Conservation (phyloP, 1,140 invertebrate species). For the Anoplophora glabripennis region DNA sequence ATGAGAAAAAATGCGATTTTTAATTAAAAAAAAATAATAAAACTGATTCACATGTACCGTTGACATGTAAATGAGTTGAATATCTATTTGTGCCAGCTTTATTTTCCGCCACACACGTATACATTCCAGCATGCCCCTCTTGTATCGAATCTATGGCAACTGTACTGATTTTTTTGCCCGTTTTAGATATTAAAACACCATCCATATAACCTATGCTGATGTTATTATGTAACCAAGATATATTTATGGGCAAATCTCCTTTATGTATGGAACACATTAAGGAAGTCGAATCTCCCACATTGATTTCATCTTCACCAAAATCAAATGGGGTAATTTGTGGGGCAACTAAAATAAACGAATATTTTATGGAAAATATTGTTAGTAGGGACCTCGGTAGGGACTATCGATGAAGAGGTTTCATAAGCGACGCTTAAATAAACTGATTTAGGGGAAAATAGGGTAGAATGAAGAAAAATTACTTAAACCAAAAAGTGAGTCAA, state of each 20-base stretch:
- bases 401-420: too few species aligned
- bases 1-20: background rate
- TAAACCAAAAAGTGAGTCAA: conserved; percentile 1
- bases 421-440: too few species aligned
- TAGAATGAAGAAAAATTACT: conserved; percentile 7
- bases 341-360: conserved; percentile 55
- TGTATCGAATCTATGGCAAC: conserved; percentile 59
- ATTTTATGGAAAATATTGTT: conserved; percentile 48
- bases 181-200: conserved; percentile 32
- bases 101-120: conserved; percentile 70
- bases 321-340: conserved; percentile 60
- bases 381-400: too few species aligned
- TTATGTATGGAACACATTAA: conserved; percentile 60
- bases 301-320: conserved; percentile 59
- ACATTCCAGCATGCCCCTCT: conserved; percentile 68
- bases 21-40: background rate
- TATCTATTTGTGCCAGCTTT: conserved; percentile 58
- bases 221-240: conserved; percentile 61
- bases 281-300: conserved; percentile 60
- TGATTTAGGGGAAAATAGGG: conserved; percentile 51
- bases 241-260: conserved; percentile 63
- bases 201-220: conserved; percentile 36
- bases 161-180: conserved; percentile 36
- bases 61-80: conserved; percentile 60
- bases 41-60: conserved; percentile 60